A percentile compares a stretch with the other conserved stretches of the same genome.
Conservation (phyloP, 2,797 vertebrate genomes). For the Semotilus atromaculatus region DNA sequence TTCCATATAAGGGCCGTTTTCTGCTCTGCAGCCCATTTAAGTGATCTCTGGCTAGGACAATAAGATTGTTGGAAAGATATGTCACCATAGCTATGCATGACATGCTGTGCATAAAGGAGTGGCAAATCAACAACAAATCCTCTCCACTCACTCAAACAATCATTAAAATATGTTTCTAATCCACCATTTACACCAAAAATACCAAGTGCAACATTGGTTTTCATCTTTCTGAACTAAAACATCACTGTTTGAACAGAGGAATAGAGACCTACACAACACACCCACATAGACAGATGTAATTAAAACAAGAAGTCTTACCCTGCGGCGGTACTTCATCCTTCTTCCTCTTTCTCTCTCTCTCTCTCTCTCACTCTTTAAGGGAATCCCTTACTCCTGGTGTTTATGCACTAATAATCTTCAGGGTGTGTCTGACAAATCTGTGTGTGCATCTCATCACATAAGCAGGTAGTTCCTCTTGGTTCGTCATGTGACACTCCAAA, state of each 20-base stretch:
- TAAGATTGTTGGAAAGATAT: neutral
- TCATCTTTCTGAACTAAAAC: slow-evolving; percentile 1
- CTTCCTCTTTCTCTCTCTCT: slow-evolving; percentile 52
- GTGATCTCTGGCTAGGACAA: slow-evolving; percentile 9
- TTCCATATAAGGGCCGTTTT: slow-evolving; percentile 59
- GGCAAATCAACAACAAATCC: neutral
- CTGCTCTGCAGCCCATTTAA: slow-evolving; percentile 16
- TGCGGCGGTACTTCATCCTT: slow-evolving; percentile 59
- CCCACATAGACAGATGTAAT: slow-evolving; percentile 37
- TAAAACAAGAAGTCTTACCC: slow-evolving; percentile 62
- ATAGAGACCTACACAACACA: slow-evolving; percentile 17
- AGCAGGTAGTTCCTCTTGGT: neutral
- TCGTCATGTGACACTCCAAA: neutral
- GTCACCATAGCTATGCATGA: neutral
- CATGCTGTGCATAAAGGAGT: neutral
- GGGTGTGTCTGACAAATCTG: slow-evolving; percentile 28
- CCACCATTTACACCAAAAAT: neutral
- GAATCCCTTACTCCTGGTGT: slow-evolving; percentile 22
- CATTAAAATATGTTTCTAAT: neutral
- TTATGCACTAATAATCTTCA: slow-evolving; percentile 32
- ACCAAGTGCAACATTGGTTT: neutral
- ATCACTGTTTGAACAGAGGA: neutral
- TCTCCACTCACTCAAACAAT: neutral
- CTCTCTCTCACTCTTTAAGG: slow-evolving; percentile 36
- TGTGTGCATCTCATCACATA: slow-evolving; percentile 12